These are phyloP conservation scores for Cinclus mexicanus DNA, from an alignment of 2,113 vertebrate genomes.

Conservation along the genomic window DNA sequence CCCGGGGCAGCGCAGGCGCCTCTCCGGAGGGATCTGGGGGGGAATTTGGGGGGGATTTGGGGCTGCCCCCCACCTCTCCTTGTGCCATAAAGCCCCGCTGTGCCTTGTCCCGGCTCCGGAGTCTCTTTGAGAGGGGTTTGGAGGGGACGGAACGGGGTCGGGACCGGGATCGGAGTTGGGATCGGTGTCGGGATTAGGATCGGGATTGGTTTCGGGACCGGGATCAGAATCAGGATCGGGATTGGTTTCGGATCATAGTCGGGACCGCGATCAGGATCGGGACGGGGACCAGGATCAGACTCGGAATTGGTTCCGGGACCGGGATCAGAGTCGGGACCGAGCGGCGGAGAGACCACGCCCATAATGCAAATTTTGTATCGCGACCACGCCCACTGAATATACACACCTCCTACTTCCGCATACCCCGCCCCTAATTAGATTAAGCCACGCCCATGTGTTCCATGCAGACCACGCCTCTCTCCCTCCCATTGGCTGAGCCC, in stretches of 20 bases:
- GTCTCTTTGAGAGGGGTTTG: background rate
- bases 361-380: rapidly evolving
- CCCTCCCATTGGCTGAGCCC: background rate
- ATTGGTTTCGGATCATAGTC: no score
- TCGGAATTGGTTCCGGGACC: no score
- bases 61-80: background rate
- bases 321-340: no score
- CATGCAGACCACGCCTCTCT: rapidly evolving
- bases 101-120: background rate
- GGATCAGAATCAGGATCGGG: no score
- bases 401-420: no score
- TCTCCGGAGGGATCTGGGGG: background rate
- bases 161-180: rapidly evolving
- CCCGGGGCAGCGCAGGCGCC: background rate
- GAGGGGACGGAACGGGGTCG: background rate
- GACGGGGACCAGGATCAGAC: background rate
- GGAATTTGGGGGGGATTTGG: background rate
- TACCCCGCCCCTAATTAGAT: background rate
- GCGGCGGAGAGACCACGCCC: background rate
- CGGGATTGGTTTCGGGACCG: no score
- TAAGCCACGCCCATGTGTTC: no score
- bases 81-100: slow-evolving; percentile 15
- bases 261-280: rapidly evolving
- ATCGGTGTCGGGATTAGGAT: no score
- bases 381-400: rapidly evolving